These are phyloP conservation scores for Tetheella fluctuosa DNA, from an alignment of 2,888 invertebrate genomes.

Conservation along the genomic window DNA sequence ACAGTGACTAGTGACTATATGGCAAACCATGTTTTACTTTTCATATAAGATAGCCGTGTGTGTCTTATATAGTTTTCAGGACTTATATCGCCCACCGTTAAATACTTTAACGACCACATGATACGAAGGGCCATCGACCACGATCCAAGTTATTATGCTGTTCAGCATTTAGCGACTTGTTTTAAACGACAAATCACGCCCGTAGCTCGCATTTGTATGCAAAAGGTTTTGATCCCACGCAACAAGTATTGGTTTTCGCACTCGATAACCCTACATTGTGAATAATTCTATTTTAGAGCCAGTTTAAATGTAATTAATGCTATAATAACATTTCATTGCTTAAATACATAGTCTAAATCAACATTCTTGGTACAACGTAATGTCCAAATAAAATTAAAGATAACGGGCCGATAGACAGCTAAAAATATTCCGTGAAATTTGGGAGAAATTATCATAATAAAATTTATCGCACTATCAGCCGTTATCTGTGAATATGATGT, in stretches of 20 bases:
- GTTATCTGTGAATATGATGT: conserved; percentile 23
- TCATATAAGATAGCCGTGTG: no score
- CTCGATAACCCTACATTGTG: conserved; percentile 36
- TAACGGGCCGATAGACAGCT: conserved; percentile 16
- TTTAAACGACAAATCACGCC: conserved; percentile 62
- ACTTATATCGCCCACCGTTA: not conserved
- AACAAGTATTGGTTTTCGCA: conserved; percentile 67
- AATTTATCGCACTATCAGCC: conserved; percentile 27
- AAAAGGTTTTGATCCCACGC: conserved; percentile 65
- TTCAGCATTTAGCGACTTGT: conserved; percentile 53
- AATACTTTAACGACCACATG: not conserved
- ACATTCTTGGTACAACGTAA: conserved; percentile 20
- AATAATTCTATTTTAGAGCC: conserved; percentile 21
- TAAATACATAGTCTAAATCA: conserved; percentile 18
- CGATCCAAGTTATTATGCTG: conserved; percentile 38
- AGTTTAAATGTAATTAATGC: conserved; percentile 38
- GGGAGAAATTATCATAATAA: not conserved
- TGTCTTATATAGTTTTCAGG: not conserved
- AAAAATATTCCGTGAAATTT: not conserved
- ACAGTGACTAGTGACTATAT: not conserved
- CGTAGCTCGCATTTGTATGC: conserved; percentile 59
- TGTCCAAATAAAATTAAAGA: conserved; percentile 26
- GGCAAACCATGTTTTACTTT: no score
- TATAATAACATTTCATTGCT: conserved; percentile 35
- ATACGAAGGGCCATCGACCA: conserved; percentile 10